A percentile compares a stretch with the other conserved stretches of the same genome.
Evolutionary conservation across 1,140 invertebrate species (phyloP).

Genomic region (Drosophila tani): DNA sequence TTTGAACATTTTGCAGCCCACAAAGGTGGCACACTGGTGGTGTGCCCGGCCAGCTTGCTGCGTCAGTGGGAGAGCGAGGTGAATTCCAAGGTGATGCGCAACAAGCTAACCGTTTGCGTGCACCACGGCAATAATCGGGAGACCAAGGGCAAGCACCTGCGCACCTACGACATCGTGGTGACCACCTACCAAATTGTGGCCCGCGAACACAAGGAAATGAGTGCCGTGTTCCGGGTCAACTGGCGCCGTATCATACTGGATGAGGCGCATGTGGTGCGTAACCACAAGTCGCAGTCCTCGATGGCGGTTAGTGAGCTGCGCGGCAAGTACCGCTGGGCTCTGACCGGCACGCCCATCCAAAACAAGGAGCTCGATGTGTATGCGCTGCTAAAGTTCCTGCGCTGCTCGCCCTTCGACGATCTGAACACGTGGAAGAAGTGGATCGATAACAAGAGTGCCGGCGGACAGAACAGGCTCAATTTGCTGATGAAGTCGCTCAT

Average conservation of each 20-base stretch:
- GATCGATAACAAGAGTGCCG: conserved; percentile 88
- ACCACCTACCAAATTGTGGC: conserved; percentile 91
- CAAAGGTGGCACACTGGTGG: conserved; percentile 91
- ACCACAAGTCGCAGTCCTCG: conserved; percentile 92
- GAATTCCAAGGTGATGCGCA: conserved; percentile 87
- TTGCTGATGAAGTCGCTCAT: conserved; percentile 93
- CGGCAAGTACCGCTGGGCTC: conserved; percentile 90
- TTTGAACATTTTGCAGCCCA: conserved; percentile 67
- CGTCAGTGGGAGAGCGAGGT: conserved; percentile 96
- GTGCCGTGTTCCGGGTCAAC: conserved; percentile 73
- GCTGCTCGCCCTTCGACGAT: conserved; percentile 95
- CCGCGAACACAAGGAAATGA: conserved; percentile 86
- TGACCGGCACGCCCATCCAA: conserved; percentile 98
- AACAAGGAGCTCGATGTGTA: conserved; percentile 96
- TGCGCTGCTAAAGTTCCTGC: conserved; percentile 93
- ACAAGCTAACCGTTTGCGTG: conserved; percentile 88
- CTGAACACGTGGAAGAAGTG: conserved; percentile 90
- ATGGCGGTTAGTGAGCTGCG: conserved; percentile 89
- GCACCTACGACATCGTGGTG: conserved; percentile 89
- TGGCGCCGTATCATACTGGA: conserved; percentile 96
- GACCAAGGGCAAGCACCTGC: conserved; percentile 87
- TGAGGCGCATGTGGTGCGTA: conserved; percentile 96
- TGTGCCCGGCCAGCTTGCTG: conserved; percentile 94
- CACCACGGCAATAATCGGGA: conserved; percentile 94
- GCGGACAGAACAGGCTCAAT: conserved; percentile 90